Evolutionary conservation across 2,797 vertebrate genomes (phyloP).

Genomic region (Anguilla megastoma): DNA sequence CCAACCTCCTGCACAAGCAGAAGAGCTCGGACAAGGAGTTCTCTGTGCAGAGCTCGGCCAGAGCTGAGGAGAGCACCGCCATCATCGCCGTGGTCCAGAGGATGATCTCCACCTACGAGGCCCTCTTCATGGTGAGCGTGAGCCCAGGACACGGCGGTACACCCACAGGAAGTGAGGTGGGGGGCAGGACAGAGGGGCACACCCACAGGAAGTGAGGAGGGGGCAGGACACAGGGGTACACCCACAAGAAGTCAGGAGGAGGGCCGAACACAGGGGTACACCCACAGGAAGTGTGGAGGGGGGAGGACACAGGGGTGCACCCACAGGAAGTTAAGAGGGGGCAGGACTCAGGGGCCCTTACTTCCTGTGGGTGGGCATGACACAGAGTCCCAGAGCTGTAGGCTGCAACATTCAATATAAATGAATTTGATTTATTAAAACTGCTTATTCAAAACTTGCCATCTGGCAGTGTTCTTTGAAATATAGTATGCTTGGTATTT

Average conservation of each 20-base stretch:
- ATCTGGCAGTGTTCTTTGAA: neutral
- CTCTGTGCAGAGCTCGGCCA: constrained; percentile 90
- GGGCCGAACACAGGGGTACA: neutral
- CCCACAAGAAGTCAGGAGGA: neutral
- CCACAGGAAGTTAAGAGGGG: neutral
- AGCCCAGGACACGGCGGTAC: neutral
- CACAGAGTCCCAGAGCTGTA: neutral
- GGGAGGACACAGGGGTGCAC: neutral
- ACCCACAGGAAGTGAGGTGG: neutral
- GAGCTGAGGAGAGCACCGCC: constrained; percentile 91
- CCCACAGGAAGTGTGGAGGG: neutral
- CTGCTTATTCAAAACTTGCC: neutral
- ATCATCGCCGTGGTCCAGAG: constrained; percentile 89
- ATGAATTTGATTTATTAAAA: neutral
- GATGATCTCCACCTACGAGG: constrained; percentile 87
- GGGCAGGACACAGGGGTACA: constrained; percentile 2
- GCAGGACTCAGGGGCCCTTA: neutral
- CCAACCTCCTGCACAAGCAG: constrained; percentile 93
- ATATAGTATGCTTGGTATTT: neutral
- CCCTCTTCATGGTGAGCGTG: constrained; percentile 86
- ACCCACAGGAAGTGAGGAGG: neutral
- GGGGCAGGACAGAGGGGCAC: neutral
- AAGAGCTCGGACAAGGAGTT: constrained; percentile 95
- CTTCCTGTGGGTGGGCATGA: neutral
- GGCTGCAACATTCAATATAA: neutral